Conservation (phyloP, 2,888 invertebrate species). For the Acleris cristana region DNA sequence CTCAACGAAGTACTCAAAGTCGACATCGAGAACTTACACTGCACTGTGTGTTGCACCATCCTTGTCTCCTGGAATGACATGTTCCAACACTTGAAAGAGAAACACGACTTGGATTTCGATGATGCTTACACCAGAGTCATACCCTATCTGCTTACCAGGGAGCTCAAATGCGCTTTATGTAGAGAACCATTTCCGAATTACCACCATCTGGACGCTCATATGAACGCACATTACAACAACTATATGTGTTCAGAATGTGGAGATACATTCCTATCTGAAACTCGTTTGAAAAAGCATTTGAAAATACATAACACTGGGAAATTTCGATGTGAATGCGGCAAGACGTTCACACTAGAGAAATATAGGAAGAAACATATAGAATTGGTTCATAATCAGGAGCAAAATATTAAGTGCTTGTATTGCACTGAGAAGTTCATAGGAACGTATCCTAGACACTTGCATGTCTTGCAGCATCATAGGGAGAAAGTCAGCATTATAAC, state of each 20-base stretch:
- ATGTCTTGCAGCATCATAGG: constrained; percentile 52
- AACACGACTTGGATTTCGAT: constrained; percentile 52
- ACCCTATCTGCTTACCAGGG: constrained; percentile 52
- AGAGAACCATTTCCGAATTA: constrained; percentile 49
- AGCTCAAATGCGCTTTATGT: constrained; percentile 58
- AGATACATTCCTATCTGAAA: constrained; percentile 54
- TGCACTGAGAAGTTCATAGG: constrained; percentile 55
- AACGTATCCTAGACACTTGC: constrained; percentile 51
- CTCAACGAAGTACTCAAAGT: constrained; percentile 62
- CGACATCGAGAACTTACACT: constrained; percentile 57
- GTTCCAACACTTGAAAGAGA: constrained; percentile 56
- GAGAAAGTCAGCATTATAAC: constrained; percentile 51
- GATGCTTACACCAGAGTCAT: constrained; percentile 55
- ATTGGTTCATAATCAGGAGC: constrained; percentile 49
- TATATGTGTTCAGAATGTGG: constrained; percentile 67
- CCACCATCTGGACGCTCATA: constrained; percentile 60
- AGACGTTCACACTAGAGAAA: constrained; percentile 65
- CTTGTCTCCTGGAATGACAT: constrained; percentile 58
- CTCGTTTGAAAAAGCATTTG: constrained; percentile 61
- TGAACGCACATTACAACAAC: constrained; percentile 68
- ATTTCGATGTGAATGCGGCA: constrained; percentile 72
- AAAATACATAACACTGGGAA: constrained; percentile 69
- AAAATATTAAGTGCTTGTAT: constrained; percentile 54
- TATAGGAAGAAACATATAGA: constrained; percentile 59
- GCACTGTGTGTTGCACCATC: constrained; percentile 50